phyloP scores from a whole-genome alignment of 2,797 vertebrate species.

The Thalassophryne amazonica region DNA sequence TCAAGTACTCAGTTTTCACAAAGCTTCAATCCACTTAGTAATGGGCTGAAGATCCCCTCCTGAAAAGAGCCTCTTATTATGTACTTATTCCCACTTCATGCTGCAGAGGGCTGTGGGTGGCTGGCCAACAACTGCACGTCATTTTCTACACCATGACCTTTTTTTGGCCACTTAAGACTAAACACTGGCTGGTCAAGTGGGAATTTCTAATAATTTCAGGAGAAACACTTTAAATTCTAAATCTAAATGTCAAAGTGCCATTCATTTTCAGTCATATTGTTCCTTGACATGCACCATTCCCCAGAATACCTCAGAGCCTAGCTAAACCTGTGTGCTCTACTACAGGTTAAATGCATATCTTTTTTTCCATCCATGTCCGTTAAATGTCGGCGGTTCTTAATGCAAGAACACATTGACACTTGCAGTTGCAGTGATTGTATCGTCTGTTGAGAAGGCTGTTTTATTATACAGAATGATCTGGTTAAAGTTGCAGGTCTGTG shows the following conservation, averaged over 20 bases:
- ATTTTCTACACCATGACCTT: constrained; percentile 23
- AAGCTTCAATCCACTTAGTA: constrained; percentile 3
- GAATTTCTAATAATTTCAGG: constrained; percentile 30
- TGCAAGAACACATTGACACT: constrained; percentile 35
- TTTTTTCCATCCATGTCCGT: constrained; percentile 40
- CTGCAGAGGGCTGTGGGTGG: constrained; percentile 1
- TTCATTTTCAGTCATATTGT: constrained; percentile 47
- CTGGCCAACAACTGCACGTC: constrained; percentile 4
- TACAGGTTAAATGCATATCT: constrained; percentile 28
- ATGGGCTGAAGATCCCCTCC: constrained; percentile 1
- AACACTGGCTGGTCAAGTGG: constrained; percentile 25
- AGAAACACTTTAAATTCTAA: constrained; percentile 13
- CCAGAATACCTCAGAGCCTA: constrained; percentile 62
- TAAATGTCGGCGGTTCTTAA: constrained; percentile 31
- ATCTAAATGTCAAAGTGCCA: constrained; percentile 63
- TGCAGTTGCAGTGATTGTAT: constrained; percentile 46
- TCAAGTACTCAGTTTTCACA: constrained; percentile 29
- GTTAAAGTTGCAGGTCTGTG: constrained; percentile 23
- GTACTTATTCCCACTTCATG: constrained; percentile 7
- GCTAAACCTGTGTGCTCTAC: constrained; percentile 32
- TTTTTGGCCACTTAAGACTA: constrained; percentile 50
- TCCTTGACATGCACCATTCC: constrained; percentile 27
- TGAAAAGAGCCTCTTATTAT: constrained; percentile 26
- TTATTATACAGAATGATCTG: constrained; percentile 23
- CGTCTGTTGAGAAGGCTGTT: constrained; percentile 44